Base-by-base conservation (phyloP, 2,888 invertebrate genomes). In the Cremastobaeus sp. region DNA sequence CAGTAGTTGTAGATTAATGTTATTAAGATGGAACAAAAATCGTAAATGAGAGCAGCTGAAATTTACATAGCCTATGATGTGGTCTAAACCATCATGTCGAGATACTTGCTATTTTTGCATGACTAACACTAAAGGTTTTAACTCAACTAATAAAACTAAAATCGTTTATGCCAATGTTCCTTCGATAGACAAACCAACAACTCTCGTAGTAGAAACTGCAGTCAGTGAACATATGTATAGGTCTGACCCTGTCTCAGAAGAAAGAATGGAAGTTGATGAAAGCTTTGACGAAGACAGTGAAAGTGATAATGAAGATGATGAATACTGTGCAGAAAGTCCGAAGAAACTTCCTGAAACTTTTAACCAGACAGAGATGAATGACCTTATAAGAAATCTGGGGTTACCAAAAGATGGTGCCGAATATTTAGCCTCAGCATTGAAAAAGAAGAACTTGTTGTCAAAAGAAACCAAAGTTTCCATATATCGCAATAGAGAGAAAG, bases 361-460 rank as follows among this genome's bases (percentile, higher is more conserved):
- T 30, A 66, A 71, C 43, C 76, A 79, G 60, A 21, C 45, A 9
- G 74, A 77, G 65, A 35, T 77, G 25, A 78, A 74, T 77, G 76
- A 77, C 47, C 57, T 81, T 8, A 64, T 77, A 6, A 64, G 78
- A 72, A 78, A 79, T 43, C 41, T 78, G 14, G 69, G 39, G 52
- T 76, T n/a, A n/a, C n/a, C n/a, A n/a, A n/a, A n/a, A n/a, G n/a
- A n/a, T n/a, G n/a, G n/a, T n/a, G n/a, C n/a, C 5, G 73, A 78
- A 66, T 30, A 78, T 14, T 62, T 78, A 14, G 77, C 50, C 4
- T 74, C 68, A 11, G 59, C 71, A 11, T 52, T 80, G 18, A 74
- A 75, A 39, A 35, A 74, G 41, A 78, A 72, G 14, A 78, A 77
- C 48, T 34, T 76, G 3, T 48, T 74, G 8, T 2, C 45, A 1